These are phyloP conservation scores for Rhopilema esculentum DNA, from an alignment of 30 jellyfish, hydroid and myxozoan genomes.

Conservation along the genomic window DNA sequence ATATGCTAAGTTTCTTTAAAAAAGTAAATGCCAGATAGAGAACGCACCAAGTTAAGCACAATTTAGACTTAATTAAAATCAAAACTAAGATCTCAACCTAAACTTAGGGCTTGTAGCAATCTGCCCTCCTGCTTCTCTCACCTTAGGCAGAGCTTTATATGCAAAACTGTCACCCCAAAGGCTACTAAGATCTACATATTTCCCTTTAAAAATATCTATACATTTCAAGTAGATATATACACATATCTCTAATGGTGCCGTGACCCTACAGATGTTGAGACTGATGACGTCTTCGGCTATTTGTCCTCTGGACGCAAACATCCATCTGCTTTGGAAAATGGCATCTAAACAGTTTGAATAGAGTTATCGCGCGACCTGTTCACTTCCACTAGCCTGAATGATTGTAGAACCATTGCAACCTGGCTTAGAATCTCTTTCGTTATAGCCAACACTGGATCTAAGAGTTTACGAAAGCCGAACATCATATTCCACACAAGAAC, in stretches of 20 bases:
- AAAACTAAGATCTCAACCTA: no score
- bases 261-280: neutral
- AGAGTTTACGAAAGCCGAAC: constrained; percentile 58
- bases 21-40: no score
- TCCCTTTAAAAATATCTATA: neutral
- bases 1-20: no score
- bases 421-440: constrained; percentile 53
- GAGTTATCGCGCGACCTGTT: neutral
- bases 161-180: no score
- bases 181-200: no score
- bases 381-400: constrained; percentile 68
- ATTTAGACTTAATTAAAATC: no score
- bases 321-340: neutral
- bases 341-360: constrained; percentile 29
- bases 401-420: constrained; percentile 60
- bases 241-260: no score
- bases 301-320: neutral
- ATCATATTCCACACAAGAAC: constrained; percentile 73
- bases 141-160: no score
- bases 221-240: neutral
- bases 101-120: no score
- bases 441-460: constrained; percentile 50
- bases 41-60: no score
- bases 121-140: no score
- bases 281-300: no score